These are phyloP conservation scores for Paramisgurnus dabryanus DNA, from an alignment of 2,113 vertebrate genomes.

Conservation along the genomic window DNA sequence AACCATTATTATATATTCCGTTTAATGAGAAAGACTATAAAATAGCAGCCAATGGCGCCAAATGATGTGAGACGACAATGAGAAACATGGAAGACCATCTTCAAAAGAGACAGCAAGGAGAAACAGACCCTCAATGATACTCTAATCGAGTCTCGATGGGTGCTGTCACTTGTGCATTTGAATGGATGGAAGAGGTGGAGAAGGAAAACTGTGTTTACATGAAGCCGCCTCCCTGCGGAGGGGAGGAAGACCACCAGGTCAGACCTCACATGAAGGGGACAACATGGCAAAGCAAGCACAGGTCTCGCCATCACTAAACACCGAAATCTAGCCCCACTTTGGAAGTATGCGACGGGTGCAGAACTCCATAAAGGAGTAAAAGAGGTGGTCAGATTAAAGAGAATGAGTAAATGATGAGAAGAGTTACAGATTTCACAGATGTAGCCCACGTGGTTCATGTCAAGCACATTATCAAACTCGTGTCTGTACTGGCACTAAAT, in stretches of 20 bases:
- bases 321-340: not conserved
- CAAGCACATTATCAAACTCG: too few species aligned
- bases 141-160: not conserved
- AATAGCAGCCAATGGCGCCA: too few species aligned
- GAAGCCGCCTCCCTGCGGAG: conserved; percentile 53
- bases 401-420: too few species aligned
- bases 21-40: too few species aligned
- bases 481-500: not conserved
- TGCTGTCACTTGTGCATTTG: not conserved
- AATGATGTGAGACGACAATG: too few species aligned
- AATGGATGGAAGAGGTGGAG: conserved; percentile 33
- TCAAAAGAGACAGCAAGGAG: too few species aligned
- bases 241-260: conserved; percentile 55
- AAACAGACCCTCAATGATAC: not conserved
- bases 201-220: conserved; percentile 53
- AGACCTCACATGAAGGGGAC: conserved; percentile 57
- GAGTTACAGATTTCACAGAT: too few species aligned
- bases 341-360: not conserved
- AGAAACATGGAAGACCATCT: too few species aligned
- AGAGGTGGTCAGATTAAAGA: too few species aligned
- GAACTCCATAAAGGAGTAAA: too few species aligned
- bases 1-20: not conserved
- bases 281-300: not conserved
- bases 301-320: not conserved
- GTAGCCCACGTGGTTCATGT: too few species aligned